These are phyloP conservation scores for Patiria pectinifera DNA, from an alignment of 53 echinoderm and acorn worm genomes.

Conservation along the genomic window DNA sequence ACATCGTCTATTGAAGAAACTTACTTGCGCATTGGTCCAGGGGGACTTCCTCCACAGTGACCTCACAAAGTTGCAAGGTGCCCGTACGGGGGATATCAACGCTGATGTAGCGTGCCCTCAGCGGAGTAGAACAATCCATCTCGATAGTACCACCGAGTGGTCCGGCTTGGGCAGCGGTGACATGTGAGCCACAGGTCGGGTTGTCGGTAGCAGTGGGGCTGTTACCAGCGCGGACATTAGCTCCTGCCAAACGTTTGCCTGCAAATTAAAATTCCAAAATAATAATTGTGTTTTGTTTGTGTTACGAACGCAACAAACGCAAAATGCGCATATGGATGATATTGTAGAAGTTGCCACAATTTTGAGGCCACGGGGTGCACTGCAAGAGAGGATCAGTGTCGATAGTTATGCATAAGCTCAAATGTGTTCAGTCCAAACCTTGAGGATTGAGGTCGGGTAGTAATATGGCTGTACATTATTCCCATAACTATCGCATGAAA, in stretches of 20 bases:
- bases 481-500: too few relatives aligned
- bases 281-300: too few relatives aligned
- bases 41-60: neutral
- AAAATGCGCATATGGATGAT: too few relatives aligned
- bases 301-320: too few relatives aligned
- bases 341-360: too few relatives aligned
- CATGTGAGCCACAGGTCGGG: slow-evolving; percentile 25
- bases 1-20: neutral
- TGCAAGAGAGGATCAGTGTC: too few relatives aligned
- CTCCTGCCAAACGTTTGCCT: slow-evolving; percentile 24
- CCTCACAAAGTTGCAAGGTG: slow-evolving; percentile 11
- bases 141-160: slow-evolving; percentile 19
- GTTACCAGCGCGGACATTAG: slow-evolving; percentile 37
- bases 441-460: too few relatives aligned
- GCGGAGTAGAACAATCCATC: neutral
- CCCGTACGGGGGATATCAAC: neutral
- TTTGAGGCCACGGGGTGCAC: too few relatives aligned
- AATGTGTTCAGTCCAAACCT: too few relatives aligned
- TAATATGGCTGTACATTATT: too few relatives aligned
- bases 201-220: neutral
- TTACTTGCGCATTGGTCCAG: neutral
- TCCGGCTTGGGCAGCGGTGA: slow-evolving; percentile 19
- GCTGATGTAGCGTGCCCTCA: slow-evolving; percentile 16
- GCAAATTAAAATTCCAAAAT: neutral
- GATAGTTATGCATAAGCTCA: too few relatives aligned